Conservation (phyloP, 2,797 vertebrate genomes). For the Erpetoichthys calabaricus region DNA sequence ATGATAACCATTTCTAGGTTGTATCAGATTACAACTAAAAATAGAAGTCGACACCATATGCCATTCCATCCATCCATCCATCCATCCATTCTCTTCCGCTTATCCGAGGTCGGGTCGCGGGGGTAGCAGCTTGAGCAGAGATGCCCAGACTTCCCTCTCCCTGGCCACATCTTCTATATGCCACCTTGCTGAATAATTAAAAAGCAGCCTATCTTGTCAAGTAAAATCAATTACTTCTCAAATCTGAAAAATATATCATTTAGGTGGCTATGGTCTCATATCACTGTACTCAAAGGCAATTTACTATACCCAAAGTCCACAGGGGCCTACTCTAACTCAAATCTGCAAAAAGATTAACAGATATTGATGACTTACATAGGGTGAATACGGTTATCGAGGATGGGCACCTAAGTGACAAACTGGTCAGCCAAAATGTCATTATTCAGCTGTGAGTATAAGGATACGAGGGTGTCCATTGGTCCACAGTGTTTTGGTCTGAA, state of each 20-base stretch:
- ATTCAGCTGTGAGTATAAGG: background rate
- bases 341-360: background rate
- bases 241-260: background rate
- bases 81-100: too few relatives aligned
- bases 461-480: background rate
- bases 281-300: background rate
- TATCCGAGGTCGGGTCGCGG: too few relatives aligned
- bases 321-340: background rate
- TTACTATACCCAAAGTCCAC: background rate
- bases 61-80: too few relatives aligned
- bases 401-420: background rate
- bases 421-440: constrained; percentile 1
- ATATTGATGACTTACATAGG: background rate
- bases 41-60: background rate
- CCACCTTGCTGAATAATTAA: background rate
- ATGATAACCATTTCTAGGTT: background rate
- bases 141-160: too few relatives aligned
- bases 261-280: background rate
- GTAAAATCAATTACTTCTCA: background rate
- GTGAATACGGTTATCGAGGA: background rate
- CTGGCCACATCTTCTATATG: too few relatives aligned
- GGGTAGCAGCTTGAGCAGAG: too few relatives aligned
- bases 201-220: background rate
- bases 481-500: background rate
- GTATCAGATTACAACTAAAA: background rate